A percentile compares a stretch with the other conserved stretches of the same genome.
Evolutionary conservation across 2,888 invertebrate species (phyloP).

Genomic region (Axea sp.): DNA sequence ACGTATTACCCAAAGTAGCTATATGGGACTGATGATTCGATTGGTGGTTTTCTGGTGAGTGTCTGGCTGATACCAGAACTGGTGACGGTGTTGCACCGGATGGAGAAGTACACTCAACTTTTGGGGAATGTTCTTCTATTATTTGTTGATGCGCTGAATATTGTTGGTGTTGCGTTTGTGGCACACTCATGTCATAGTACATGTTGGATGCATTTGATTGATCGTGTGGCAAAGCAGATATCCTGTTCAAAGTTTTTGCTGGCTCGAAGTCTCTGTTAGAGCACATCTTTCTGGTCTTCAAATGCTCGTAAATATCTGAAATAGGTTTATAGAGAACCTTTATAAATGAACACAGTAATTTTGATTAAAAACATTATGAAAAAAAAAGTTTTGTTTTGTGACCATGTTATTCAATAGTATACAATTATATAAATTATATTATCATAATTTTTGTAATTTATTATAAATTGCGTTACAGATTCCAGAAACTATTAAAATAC

Average conservation of each 20-base stretch:
- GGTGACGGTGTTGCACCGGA: conserved; percentile 73
- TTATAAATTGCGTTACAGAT: too few species aligned
- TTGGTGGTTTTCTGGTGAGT: conserved; percentile 76
- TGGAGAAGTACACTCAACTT: conserved; percentile 76
- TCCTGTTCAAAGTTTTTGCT: conserved; percentile 58
- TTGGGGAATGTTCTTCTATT: conserved; percentile 73
- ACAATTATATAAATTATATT: too few species aligned
- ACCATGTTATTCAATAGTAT: too few species aligned
- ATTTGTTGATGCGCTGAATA: conserved; percentile 71
- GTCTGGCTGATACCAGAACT: conserved; percentile 70
- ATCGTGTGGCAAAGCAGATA: conserved; percentile 3
- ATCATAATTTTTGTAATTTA: too few species aligned
- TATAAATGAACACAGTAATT: too few species aligned
- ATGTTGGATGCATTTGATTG: conserved; percentile 47
- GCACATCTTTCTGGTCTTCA: too few species aligned
- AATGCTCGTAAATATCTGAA: too few species aligned
- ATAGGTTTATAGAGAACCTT: too few species aligned
- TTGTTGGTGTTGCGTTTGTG: conserved; percentile 71
- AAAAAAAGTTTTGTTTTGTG: too few species aligned
- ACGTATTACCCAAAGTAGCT: conserved; percentile 72
- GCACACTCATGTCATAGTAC: conserved; percentile 73
- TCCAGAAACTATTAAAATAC: too few species aligned
- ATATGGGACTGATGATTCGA: conserved; percentile 73
- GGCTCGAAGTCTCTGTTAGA: too few species aligned
- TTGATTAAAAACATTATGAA: too few species aligned